These are phyloP conservation scores for Stegostoma tigrinum DNA, from an alignment of 2,113 vertebrate species.

Conservation along the genomic window DNA sequence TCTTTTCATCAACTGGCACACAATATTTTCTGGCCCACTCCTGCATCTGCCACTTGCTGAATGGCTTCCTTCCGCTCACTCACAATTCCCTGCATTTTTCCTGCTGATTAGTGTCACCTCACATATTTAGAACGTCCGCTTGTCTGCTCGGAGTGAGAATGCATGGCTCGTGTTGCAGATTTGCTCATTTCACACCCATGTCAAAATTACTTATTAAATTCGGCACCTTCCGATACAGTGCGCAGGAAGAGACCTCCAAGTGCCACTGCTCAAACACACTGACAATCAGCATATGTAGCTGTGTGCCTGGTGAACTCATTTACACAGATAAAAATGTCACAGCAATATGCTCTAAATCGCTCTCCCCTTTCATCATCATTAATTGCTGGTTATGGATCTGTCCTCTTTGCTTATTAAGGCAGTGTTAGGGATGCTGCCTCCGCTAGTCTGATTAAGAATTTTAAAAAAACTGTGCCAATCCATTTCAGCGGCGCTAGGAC, in stretches of 20 bases:
- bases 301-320: constrained; percentile 60
- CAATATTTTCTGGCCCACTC: background rate
- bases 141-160: constrained; percentile 67
- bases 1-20: background rate
- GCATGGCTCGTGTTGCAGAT: constrained; percentile 64
- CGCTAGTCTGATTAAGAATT: constrained; percentile 61
- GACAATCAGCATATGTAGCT: constrained; percentile 69
- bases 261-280: constrained; percentile 63
- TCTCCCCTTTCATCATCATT: constrained; percentile 64
- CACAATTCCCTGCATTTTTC: constrained; percentile 34
- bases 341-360: constrained; percentile 59
- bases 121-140: constrained; percentile 61
- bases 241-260: constrained; percentile 49
- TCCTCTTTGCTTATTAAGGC: constrained; percentile 47
- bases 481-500: constrained; percentile 57
- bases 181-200: constrained; percentile 65
- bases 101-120: constrained; percentile 68
- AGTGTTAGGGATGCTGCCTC: constrained; percentile 51
- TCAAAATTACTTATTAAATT: constrained; percentile 70
- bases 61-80: background rate
- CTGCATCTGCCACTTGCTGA: background rate
- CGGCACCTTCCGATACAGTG: constrained; percentile 54
- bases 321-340: constrained; percentile 67
- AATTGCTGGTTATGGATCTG: constrained; percentile 60
- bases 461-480: constrained; percentile 48